Evolutionary conservation across 2,888 invertebrate species (phyloP).

Genomic region (Bruchidius siliquastri): DNA sequence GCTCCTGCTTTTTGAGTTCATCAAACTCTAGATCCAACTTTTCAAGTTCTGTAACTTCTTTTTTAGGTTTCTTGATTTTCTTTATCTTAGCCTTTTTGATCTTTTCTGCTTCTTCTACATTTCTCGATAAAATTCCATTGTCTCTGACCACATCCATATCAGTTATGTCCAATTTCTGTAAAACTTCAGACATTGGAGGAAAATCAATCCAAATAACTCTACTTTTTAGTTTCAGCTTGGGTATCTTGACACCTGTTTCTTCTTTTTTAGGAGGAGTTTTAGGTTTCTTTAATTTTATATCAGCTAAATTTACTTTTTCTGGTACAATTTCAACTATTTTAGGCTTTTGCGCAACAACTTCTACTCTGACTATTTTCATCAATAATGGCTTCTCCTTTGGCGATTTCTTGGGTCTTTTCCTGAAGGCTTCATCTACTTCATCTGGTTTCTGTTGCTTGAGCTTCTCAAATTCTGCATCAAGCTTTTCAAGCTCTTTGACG

Average conservation of each 20-base stretch:
- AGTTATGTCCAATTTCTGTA: slow-evolving; percentile 36
- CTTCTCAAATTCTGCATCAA: slow-evolving; percentile 37
- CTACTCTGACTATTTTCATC: slow-evolving; percentile 31
- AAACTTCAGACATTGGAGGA: slow-evolving; percentile 37
- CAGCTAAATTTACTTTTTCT: slow-evolving; percentile 56
- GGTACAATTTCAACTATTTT: slow-evolving; percentile 54
- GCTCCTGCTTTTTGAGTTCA: slow-evolving; percentile 35
- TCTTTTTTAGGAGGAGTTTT: slow-evolving; percentile 32
- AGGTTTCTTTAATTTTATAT: slow-evolving; percentile 57
- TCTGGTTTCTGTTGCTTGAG: slow-evolving; percentile 26
- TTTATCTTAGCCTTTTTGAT: slow-evolving; percentile 33
- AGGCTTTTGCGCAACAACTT: slow-evolving; percentile 52
- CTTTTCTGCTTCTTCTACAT: slow-evolving; percentile 48
- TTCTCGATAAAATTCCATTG: slow-evolving; percentile 49
- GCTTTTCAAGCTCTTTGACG: slow-evolving; percentile 32
- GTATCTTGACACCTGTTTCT: slow-evolving; percentile 46
- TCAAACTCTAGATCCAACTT: slow-evolving; percentile 36
- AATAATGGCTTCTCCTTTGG: slow-evolving; percentile 34
- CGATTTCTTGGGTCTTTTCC: slow-evolving; percentile 40
- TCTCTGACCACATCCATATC: slow-evolving; percentile 37
- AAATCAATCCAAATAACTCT: slow-evolving; percentile 56
- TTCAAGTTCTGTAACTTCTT: slow-evolving; percentile 41
- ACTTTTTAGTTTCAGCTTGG: slow-evolving; percentile 66
- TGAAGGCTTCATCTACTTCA: slow-evolving; percentile 30
- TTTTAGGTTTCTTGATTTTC: slow-evolving; percentile 41